phyloP scores from a whole-genome alignment of 2,888 invertebrate species.

The Ophion slaviceki region DNA sequence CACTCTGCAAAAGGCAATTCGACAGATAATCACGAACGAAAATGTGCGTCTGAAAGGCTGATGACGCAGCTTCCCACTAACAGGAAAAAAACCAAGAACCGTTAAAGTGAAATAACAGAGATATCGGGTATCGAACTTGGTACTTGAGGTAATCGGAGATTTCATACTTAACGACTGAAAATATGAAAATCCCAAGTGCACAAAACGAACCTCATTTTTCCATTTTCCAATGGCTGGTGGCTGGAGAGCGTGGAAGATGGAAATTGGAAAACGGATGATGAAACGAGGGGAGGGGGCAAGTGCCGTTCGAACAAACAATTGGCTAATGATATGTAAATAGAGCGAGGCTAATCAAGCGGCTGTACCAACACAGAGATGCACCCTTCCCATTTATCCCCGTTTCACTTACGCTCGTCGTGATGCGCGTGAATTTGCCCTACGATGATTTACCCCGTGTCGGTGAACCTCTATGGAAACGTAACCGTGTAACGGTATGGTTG shows the following conservation, averaged over 20 bases:
- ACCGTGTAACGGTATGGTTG: constrained; percentile 16
- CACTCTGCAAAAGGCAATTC: too few species aligned
- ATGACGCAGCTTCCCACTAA: too few species aligned
- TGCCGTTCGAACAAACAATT: constrained; percentile 81
- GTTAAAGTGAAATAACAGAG: too few species aligned
- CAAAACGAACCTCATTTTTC: constrained; percentile 3
- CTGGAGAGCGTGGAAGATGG: constrained; percentile 9
- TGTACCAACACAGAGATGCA: constrained; percentile 79
- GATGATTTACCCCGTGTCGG: constrained; percentile 75
- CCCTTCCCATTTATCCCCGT: constrained; percentile 63
- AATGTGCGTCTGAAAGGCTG: too few species aligned
- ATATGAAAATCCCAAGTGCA: neutral
- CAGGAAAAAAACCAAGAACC: too few species aligned
- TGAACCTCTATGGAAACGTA: constrained; percentile 42
- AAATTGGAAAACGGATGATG: constrained; percentile 55
- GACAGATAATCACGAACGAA: too few species aligned
- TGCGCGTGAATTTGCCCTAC: constrained; percentile 78
- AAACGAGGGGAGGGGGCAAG: constrained; percentile 73
- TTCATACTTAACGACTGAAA: constrained; percentile 12
- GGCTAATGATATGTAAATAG: constrained; percentile 83
- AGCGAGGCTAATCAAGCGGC: constrained; percentile 82
- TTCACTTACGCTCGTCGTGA: constrained; percentile 28
- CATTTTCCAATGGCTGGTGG: constrained; percentile 28
- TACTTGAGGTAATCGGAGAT: too few species aligned
- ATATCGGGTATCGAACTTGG: too few species aligned